Conservation (phyloP, 2,797 vertebrate species). For the Urophycis tenuis region DNA sequence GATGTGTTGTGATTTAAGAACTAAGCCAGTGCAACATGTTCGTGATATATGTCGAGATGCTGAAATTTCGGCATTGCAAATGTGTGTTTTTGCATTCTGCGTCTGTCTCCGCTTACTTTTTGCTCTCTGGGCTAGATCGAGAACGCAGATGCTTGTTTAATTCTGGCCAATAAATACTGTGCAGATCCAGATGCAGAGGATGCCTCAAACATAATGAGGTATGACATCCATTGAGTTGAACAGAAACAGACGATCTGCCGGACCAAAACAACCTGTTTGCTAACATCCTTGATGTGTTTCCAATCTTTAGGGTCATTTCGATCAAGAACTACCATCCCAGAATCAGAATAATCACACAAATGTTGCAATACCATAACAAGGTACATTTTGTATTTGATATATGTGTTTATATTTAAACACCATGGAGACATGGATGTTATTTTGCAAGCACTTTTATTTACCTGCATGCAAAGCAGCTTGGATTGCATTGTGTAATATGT, state of each 20-base stretch:
- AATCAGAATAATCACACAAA: conserved; percentile 99
- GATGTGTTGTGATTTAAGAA: neutral
- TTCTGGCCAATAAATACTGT: conserved; percentile 99
- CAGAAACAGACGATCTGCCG: neutral
- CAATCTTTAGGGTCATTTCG: conserved; percentile 86
- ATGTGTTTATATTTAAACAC: neutral
- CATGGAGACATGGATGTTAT: neutral
- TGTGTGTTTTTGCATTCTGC: neutral
- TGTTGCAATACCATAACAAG: conserved; percentile 99
- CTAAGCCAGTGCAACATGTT: neutral
- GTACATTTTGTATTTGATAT: conserved; percentile 58
- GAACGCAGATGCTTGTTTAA: conserved; percentile 95
- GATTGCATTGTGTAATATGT: neutral
- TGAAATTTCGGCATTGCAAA: neutral
- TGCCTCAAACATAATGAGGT: conserved; percentile 99
- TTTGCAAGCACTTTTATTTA: neutral
- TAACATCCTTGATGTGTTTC: conserved; percentile 15
- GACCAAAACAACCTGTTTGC: no score
- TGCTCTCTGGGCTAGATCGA: conserved; percentile 80
- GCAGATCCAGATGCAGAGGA: conserved; percentile 98
- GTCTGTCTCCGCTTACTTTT: conserved; percentile 9
- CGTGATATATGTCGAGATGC: neutral
- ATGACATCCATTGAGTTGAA: conserved; percentile 5
- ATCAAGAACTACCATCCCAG: conserved; percentile 99
- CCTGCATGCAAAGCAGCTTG: neutral